Percentiles rank a stretch among this genome's conserved stretches.
These are phyloP conservation scores for Aptenodytes patagonicus DNA, from an alignment of 2,113 vertebrate genomes.

Conservation along the genomic window DNA sequence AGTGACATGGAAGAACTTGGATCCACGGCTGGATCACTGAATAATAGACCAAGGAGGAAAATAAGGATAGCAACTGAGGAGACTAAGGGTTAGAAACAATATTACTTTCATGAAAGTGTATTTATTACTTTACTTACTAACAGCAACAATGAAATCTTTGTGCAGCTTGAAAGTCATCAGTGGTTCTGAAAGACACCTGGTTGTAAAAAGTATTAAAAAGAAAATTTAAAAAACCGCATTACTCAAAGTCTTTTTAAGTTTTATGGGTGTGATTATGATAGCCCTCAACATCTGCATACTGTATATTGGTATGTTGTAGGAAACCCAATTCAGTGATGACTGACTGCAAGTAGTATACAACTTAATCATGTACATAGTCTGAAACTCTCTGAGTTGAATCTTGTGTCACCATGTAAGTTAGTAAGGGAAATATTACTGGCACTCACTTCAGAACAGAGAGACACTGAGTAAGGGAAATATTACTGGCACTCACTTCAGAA, in stretches of 20 bases:
- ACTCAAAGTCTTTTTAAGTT: background rate
- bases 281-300: background rate
- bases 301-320: background rate
- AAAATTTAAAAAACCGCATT: background rate
- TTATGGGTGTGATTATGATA: background rate
- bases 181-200: conserved; percentile 93
- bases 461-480: background rate
- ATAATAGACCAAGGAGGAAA: background rate
- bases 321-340: background rate
- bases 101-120: background rate
- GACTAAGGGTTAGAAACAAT: background rate
- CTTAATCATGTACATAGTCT: background rate
- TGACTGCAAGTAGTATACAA: background rate
- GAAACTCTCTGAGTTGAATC: background rate
- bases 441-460: background rate
- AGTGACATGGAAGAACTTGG: background rate
- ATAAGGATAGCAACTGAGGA: background rate
- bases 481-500: background rate
- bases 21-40: background rate
- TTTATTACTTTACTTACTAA: conserved; percentile 84
- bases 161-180: conserved; percentile 95
- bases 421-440: background rate
- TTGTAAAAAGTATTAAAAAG: background rate
- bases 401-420: background rate
- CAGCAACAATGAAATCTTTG: conserved; percentile 96